Conservation (phyloP, 2,888 invertebrate species). For the Volucella zonaria region DNA sequence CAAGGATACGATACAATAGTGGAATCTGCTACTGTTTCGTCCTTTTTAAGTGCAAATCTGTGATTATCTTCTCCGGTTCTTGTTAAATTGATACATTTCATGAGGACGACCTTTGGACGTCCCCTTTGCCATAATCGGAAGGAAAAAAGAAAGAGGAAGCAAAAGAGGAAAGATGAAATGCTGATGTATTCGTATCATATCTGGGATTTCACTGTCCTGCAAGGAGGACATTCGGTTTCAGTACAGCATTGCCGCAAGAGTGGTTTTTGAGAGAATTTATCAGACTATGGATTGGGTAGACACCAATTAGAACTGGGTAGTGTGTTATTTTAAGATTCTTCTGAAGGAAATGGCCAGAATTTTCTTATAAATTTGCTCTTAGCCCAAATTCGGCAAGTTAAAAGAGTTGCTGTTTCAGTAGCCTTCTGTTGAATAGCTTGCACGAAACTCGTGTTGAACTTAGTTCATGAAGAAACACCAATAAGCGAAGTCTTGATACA, state of each 20-base stretch:
- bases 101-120: slow-evolving; percentile 47
- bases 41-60: slow-evolving; percentile 71
- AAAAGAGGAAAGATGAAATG: background rate
- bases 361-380: no score
- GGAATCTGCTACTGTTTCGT: slow-evolving; percentile 14
- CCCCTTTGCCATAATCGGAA: slow-evolving; percentile 60
- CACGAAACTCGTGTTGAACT: no score
- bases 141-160: slow-evolving; percentile 40
- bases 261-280: slow-evolving; percentile 10
- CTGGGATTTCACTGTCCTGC: slow-evolving; percentile 37
- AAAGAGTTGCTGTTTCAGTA: no score
- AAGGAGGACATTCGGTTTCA: background rate
- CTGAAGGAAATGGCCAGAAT: no score
- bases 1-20: no score
- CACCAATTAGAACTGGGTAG: no score
- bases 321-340: no score
- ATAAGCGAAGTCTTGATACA: no score
- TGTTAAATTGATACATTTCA: slow-evolving; percentile 74
- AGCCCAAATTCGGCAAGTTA: no score
- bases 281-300: no score
- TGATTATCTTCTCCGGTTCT: slow-evolving; percentile 71
- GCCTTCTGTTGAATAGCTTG: no score
- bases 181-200: slow-evolving; percentile 23
- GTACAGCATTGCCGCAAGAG: background rate
- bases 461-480: no score